These are phyloP conservation scores for Euplagia quadripunctaria DNA, from an alignment of 2,888 invertebrate genomes.

Conservation along the genomic window DNA sequence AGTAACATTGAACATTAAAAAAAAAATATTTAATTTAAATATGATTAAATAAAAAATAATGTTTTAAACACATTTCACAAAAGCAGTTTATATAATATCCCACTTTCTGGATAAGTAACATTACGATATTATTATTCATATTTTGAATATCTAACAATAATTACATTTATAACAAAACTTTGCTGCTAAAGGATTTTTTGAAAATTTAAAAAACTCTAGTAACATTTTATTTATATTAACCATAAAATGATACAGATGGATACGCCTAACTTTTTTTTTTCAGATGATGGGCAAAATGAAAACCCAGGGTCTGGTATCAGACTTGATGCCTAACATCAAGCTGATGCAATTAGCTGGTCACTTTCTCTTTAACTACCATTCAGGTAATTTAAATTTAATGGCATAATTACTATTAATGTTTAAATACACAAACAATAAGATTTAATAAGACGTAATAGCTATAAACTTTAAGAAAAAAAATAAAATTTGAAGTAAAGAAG, in stretches of 20 bases:
- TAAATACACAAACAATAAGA: background rate
- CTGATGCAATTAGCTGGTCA: constrained; percentile 93
- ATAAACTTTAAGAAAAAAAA: background rate
- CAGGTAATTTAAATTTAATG: constrained; percentile 72
- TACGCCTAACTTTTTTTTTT: constrained; percentile 30
- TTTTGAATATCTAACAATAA: too few relatives aligned
- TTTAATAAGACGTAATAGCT: background rate
- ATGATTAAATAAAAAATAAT: background rate
- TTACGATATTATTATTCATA: background rate
- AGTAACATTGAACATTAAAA: background rate
- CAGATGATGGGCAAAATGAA: constrained; percentile 84
- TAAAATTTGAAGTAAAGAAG: too few relatives aligned
- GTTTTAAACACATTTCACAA: background rate
- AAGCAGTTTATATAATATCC: background rate
- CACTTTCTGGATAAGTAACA: background rate
- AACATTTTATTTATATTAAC: too few relatives aligned
- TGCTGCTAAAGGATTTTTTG: too few relatives aligned
- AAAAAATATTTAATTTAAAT: background rate
- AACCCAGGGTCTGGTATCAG: constrained; percentile 91
- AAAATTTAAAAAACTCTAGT: too few relatives aligned
- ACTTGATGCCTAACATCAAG: constrained; percentile 94
- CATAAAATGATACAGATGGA: background rate
- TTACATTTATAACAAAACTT: too few relatives aligned
- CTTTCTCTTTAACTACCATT: constrained; percentile 93
- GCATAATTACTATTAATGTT: background rate